Conservation (phyloP, 1,140 invertebrate genomes). For the Leptinotarsa defecta region DNA sequence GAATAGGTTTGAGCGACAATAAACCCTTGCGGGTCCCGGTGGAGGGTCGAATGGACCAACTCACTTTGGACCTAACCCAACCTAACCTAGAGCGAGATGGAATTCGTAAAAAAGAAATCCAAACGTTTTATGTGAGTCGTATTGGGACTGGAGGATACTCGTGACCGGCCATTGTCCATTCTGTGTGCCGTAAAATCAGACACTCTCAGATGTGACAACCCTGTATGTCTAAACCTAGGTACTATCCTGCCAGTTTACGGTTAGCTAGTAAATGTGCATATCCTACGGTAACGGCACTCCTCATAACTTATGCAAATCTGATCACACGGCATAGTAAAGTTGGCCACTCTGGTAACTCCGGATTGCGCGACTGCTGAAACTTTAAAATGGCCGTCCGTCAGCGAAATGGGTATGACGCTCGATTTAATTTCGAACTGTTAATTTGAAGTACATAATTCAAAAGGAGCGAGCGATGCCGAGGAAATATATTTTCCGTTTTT, state of each 20-base stretch:
- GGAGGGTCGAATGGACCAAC: too few species aligned
- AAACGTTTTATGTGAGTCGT: too few species aligned
- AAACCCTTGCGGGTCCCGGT: too few species aligned
- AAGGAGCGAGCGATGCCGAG: background rate
- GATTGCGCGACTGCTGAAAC: background rate
- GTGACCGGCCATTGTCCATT: too few species aligned
- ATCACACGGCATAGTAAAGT: constrained; percentile 13
- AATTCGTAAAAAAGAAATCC: too few species aligned
- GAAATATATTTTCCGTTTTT: too few species aligned
- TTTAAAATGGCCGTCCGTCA: background rate
- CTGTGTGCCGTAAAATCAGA: too few species aligned
- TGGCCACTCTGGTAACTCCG: background rate
- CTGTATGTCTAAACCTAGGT: background rate
- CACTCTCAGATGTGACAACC: background rate
- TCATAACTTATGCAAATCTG: constrained; percentile 18
- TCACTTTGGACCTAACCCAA: too few species aligned
- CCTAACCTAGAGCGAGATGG: too few species aligned
- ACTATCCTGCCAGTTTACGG: background rate
- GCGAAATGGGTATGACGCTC: background rate
- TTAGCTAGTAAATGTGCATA: background rate
- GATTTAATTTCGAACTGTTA: constrained; percentile 17
- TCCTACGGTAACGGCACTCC: background rate
- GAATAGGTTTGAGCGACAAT: too few species aligned
- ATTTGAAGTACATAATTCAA: constrained; percentile 19
- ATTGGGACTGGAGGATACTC: too few species aligned